Base-by-base conservation (phyloP, 2,797 vertebrate genomes). In the Strix occidentalis region DNA sequence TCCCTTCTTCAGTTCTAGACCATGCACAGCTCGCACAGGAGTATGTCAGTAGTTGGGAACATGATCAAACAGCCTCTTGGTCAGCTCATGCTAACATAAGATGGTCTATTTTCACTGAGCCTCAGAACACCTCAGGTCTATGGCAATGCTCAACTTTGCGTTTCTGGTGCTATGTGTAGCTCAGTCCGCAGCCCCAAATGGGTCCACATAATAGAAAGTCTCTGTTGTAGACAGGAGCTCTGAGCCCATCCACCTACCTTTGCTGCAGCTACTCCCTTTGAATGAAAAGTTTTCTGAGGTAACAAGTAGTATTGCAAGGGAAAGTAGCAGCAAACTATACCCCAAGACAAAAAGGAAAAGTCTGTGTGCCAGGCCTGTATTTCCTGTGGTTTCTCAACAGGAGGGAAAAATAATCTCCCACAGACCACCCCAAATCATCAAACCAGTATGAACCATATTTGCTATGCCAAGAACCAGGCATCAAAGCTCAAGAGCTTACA, bases 401-500 rank as follows among this genome's bases (percentile, higher is more conserved):
- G 58, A 94, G 77, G 37, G 84, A 65, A 94, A 93, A 97, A 93
- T 69, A 95, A 94, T 70, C 72, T 92, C 84, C 76, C 82, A 72
- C 74, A 95, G 95, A 90, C 95, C 92, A 96, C 91, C 93, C 95
- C 87, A 95, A 93, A 88, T 77, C 93, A 90, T 95, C 92, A 94
- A 87, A 95, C 81, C 51, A 94, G 43, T 89, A 84, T 53, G 75
- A 92, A 69, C 69, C 65, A 46, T 87, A 66, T 57, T 94, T 79
- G 70, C 41, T 83, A 68, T 80, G 65, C 82, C 77, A 93, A 92
- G 61, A 96, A 53, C 31, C 65, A 80, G 58, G 92, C 85, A 94
- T 95, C 90, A 97, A 97, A 92, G 91, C 93, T 90, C 68, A 76
- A 95, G 61, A 23, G 87, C 90, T 97, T 97, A 95, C 91, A 96